Evolutionary conservation across 1,140 invertebrate genomes (phyloP), one percentile per base, ranked within the genome.

Genomic region (Bombus confusus): DNA sequence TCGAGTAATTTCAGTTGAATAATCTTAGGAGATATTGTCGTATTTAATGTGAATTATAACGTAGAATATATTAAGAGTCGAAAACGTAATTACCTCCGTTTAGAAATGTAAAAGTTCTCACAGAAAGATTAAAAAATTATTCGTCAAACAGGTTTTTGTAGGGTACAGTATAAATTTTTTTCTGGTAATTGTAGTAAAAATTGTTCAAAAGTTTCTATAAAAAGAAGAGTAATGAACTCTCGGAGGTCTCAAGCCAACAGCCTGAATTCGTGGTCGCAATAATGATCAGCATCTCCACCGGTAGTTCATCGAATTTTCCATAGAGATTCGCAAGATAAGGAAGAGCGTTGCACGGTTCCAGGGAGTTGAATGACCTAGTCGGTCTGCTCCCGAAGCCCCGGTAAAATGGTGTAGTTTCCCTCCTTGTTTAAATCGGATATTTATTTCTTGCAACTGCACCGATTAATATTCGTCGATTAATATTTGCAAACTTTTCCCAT

Each of bases 291-390:
- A 80, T 84, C 66, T 78, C 76, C 76, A n/a, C 62, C 31, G 78
- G 62, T 62, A 59, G 57, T 69, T 86, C 66, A 83, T 83, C 75
- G 88, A 90, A 89, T 90, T 90, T 89, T 87, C 85, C 79, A 68
- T 82, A 15, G 71, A 81, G 78, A 25, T 88, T 39, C 73, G 75
- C 25, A 31, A 69, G 75, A 87, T 86, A 82, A 87, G 62, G 69
- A 77, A 68, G 78, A 75, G 77, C 52, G 31, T 88, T 66, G 69
- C 66, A 43, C 69, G 75, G 62, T 74, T 77, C 22, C 69, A 80
- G 85, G 64, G 80, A 90, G 85, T 82, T 87, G 81, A 86, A 85
- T 85, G 62, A 85, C 47, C 47, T 52, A 86, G 86, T 68, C 68
- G 77, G 57, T 85, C 74, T 83, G 79, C 83, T 85, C 64, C 22